Base-by-base conservation (phyloP, 2,797 vertebrate genomes). In the Danio kyathit region DNA sequence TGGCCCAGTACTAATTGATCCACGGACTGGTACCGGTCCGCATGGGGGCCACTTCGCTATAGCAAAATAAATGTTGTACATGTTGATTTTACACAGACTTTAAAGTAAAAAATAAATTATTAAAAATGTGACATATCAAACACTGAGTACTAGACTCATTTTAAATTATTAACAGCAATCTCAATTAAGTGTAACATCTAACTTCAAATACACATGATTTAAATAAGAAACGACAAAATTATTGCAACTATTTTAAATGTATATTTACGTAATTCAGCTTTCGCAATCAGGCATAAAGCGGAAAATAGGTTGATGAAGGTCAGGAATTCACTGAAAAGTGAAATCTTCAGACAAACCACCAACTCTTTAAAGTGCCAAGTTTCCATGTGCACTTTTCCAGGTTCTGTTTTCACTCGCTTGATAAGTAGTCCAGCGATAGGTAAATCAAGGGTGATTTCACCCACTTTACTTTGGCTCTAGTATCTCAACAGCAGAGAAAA, bases 281-380 rank as follows among this genome's bases (percentile, higher is more conserved):
- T 78, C 65, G 60, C 46, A 82, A 83, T 56, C 52, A 21, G 13
- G 52, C 44, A 81, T 70, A 81, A 74, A 52, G 57, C 14, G 5
- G n/a, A 49, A 12, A 82, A 64, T 43, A 67, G 69, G 82, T 61
- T 84, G 49, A 64, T 54, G 8, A 79, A 41, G 75, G 74, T 38
- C 59, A 54, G 66, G 70, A 79, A 65, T 54, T 44, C 40, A 76
- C 2, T 75, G 56, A 17, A 14, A 43, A 44, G 54, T 75, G 46
- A 44, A 80, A 41, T 54, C 41, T 44, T 57, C 48, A 64, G 17
- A 77, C 49, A 67, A 64, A 60, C 67, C 44, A 7, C 44, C 65
- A 16, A 7, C n/a, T 48, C 57, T 5, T 38, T 46, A 43, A 64
- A 57, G n/a, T 51, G 57, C 65, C 82, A 83, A 76, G 72, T 83